Percentiles rank a stretch among this genome's conserved stretches.
These are phyloP conservation scores for Chrysomela aeneicollis DNA, from an alignment of 2,888 invertebrate genomes.

Conservation along the genomic window DNA sequence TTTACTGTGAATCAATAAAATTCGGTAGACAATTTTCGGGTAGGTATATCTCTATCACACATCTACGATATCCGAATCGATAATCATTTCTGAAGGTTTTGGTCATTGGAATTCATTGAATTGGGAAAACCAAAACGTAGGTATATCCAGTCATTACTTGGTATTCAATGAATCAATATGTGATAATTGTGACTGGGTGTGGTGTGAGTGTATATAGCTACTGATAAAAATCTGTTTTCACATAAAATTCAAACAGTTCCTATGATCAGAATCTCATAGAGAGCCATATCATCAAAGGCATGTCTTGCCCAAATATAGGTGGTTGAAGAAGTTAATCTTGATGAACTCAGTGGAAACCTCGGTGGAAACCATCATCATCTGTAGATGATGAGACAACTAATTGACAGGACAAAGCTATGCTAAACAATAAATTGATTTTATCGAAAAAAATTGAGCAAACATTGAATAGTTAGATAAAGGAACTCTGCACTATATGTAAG, in stretches of 20 bases:
- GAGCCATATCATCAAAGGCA: not conserved
- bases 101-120: not conserved
- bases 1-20: conserved; percentile 1
- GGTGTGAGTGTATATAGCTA: not conserved
- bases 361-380: no score
- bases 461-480: no score
- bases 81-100: not conserved
- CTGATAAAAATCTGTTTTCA: not conserved
- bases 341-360: no score
- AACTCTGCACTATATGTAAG: no score
- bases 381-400: no score
- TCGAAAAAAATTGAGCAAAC: no score
- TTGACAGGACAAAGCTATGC: no score
- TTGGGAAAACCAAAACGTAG: not conserved
- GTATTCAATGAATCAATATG: not conserved
- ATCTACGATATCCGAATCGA: not conserved
- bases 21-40: not conserved
- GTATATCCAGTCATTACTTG: not conserved
- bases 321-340: not conserved
- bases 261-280: not conserved
- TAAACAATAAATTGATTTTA: no score
- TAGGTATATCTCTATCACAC: not conserved
- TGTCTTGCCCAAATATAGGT: no score
- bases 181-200: not conserved
- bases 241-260: not conserved